Base-by-base conservation (phyloP, 2,797 vertebrate species). In the Ctenosaura bakeri region DNA sequence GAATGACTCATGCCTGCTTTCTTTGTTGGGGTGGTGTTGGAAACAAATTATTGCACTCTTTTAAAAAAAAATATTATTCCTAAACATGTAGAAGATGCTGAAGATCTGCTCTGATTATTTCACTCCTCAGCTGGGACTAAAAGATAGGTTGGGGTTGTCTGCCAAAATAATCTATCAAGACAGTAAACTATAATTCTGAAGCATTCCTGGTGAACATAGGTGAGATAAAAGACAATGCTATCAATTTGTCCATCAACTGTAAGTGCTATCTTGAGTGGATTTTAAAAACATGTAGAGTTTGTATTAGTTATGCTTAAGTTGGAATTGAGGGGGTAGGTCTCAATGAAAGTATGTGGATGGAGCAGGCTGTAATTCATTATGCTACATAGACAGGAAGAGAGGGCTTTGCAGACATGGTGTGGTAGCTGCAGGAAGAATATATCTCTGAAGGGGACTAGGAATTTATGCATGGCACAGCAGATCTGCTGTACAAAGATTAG, bases 1-100 rank as follows among this genome's bases (percentile, higher is more conserved):
- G 22, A 73, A 20, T 29, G 26, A 54, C 66, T 89, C 81, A 87
- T 73, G 6, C 85, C 46, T 87, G 52, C 26, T 83, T 77, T 79
- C 38, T 91, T 56, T 74, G 32, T 52, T 66, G 77, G 29, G 35
- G 35, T 54, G 42, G 56, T 78, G 56, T 6, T 64, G 54, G 46
- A 89, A 92, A 71, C 32, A 83, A 62, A 14, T 86, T 74, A 69
- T 35, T 42, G 7, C 20, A 52, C 73, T 62, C 4, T 38, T 6
- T 77, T 38, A 59, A 0, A 16, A 46, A 6, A 38, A 29, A 56
- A 13, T 52, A 6, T n/a, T 83, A 14, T 66, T 46, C 38, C 35
- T n/a, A 50, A 76, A 62, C 29, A 50, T 7, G 35, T 83, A 32
- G 42, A 62, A 64, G 59, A 62, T 52, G 59, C 46, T 84, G 76